These are phyloP conservation scores for Scaeva pyrastri DNA, from an alignment of 2,888 invertebrate species.

Conservation along the genomic window DNA sequence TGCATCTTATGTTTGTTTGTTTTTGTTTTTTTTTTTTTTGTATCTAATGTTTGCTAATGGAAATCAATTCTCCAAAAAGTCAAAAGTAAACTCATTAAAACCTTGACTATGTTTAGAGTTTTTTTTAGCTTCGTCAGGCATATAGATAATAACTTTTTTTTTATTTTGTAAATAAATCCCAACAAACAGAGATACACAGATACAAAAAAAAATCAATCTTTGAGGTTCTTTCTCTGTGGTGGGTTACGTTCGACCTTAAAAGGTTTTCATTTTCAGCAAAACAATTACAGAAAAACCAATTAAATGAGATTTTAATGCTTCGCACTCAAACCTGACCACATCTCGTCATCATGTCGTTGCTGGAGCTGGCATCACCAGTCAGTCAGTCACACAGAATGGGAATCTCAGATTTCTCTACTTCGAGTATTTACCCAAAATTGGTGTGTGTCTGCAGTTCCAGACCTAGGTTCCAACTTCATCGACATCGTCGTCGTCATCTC, in stretches of 20 bases:
- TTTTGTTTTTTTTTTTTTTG: too few species aligned
- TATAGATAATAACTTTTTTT: neutral
- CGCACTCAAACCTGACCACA: slow-evolving; percentile 10
- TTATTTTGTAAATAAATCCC: slow-evolving; percentile 23
- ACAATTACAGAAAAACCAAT: slow-evolving; percentile 69
- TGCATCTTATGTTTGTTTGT: neutral
- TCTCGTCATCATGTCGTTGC: neutral
- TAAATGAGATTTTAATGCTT: slow-evolving; percentile 52
- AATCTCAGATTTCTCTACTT: slow-evolving; percentile 36
- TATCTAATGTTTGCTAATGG: slow-evolving; percentile 43
- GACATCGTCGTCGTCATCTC: neutral
- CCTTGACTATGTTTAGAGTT: neutral
- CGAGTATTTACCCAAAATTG: slow-evolving; percentile 43
- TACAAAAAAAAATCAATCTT: neutral
- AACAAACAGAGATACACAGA: neutral
- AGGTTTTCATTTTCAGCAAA: slow-evolving; percentile 61
- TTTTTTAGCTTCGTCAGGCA: neutral
- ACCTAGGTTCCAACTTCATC: neutral
- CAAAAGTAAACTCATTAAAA: slow-evolving; percentile 65
- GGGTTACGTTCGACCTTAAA: slow-evolving; percentile 33
- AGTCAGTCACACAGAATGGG: slow-evolving; percentile 6
- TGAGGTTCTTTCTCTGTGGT: neutral
- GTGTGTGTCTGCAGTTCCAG: slow-evolving; percentile 22
- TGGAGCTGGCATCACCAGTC: neutral
- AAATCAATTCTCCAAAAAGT: slow-evolving; percentile 48